Evolutionary conservation across 2,113 vertebrate species (phyloP).

Genomic region (Ctenodactylus gundi): DNA sequence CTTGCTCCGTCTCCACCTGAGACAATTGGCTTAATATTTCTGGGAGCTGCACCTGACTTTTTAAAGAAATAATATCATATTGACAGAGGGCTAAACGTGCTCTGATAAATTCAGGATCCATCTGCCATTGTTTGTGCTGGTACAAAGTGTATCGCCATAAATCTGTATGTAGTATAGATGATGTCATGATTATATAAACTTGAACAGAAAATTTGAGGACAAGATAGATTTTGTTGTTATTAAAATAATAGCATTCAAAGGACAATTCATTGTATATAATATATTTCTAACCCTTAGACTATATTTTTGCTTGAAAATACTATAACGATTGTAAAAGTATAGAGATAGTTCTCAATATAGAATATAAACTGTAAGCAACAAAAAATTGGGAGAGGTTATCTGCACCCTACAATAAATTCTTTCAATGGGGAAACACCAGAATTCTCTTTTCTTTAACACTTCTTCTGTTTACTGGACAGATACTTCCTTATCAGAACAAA

Average conservation of each 20-base stretch:
- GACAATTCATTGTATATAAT: neutral
- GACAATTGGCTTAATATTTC: neutral
- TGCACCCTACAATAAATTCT: neutral
- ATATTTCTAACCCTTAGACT: neutral
- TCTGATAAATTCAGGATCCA: neutral
- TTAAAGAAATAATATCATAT: neutral
- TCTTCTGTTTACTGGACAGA: neutral
- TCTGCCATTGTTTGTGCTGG: neutral
- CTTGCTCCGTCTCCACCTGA: neutral
- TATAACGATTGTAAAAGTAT: neutral
- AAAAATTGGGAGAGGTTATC: neutral
- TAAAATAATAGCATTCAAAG: neutral
- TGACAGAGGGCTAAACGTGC: neutral
- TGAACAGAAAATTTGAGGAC: neutral
- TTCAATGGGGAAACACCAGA: neutral
- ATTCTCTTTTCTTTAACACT: neutral
- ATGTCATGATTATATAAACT: neutral
- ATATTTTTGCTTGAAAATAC: neutral
- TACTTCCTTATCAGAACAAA: neutral
- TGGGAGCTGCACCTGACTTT: neutral
- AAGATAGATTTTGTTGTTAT: neutral
- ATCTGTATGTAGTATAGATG: neutral
- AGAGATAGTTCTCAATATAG: neutral
- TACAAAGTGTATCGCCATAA: neutral
- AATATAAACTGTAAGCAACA: neutral